Evolutionary conservation across 1,140 invertebrate species (phyloP).

Genomic region (Aphelinus atriplicis): DNA sequence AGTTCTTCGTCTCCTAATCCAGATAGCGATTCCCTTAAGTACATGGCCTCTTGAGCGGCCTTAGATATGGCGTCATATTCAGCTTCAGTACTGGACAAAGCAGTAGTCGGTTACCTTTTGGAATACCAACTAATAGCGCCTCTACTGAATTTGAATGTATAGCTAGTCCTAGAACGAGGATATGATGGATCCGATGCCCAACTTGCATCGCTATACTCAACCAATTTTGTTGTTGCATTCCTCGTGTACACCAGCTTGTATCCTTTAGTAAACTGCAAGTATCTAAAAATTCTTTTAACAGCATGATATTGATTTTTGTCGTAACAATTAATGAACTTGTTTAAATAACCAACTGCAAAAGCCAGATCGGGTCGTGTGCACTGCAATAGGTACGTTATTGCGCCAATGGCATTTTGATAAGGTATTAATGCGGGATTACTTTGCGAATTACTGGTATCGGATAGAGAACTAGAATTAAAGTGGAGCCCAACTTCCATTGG

Average conservation of each 20-base stretch:
- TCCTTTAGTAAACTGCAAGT: not conserved
- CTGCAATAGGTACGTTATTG: not conserved
- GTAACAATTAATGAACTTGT: conserved; percentile 1
- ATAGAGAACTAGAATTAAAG: not conserved
- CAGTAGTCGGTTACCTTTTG: not conserved
- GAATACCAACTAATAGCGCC: not conserved
- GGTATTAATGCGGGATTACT: not conserved
- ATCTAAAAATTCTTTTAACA: not conserved
- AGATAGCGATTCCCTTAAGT: not conserved
- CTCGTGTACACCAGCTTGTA: not conserved
- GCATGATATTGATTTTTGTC: not conserved
- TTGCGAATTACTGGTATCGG: not conserved
- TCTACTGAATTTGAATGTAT: not conserved
- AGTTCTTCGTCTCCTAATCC: not conserved
- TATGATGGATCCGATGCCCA: not conserved
- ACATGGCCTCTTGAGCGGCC: not conserved
- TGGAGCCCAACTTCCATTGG: not conserved
- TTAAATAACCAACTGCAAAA: not conserved
- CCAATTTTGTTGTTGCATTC: not conserved
- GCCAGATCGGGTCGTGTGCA: not conserved
- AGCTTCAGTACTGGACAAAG: not conserved
- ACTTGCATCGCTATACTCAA: not conserved
- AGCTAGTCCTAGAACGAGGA: not conserved
- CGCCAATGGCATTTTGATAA: conserved; percentile 1
- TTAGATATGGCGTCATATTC: not conserved